Conservation (phyloP, 2,797 vertebrate species). For the Betta splendens region DNA sequence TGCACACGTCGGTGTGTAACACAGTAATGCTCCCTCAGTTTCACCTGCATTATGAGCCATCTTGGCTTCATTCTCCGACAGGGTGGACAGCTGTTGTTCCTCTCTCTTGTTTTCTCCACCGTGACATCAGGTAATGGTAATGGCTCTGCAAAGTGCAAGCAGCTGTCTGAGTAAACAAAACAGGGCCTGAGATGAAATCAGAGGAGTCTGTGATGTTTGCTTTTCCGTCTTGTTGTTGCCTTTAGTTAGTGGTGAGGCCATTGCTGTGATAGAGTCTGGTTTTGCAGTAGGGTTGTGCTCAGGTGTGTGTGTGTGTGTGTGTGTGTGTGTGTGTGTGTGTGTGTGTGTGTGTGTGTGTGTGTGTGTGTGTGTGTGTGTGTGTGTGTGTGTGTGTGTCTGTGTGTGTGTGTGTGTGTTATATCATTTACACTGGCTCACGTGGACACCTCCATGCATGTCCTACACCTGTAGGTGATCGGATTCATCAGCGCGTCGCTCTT, state of each 20-base stretch:
- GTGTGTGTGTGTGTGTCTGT: neutral
- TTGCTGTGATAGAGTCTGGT: conserved; percentile 8
- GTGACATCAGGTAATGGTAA: conserved; percentile 41
- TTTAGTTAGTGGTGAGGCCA: conserved; percentile 10
- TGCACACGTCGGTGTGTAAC: neutral
- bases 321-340: neutral
- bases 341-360: no score
- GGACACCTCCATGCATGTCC: neutral
- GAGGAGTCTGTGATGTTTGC: conserved; percentile 27
- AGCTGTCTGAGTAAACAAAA: conserved; percentile 31
- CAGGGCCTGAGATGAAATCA: conserved; percentile 24
- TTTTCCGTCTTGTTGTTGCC: conserved; percentile 22
- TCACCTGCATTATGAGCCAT: conserved; percentile 20
- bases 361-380: neutral
- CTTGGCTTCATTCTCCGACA: conserved; percentile 20
- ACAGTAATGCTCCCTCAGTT: neutral
- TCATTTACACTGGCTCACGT: neutral
- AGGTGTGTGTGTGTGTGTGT: neutral
- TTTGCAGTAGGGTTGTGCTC: no score
- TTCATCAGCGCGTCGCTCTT: conserved; percentile 36
- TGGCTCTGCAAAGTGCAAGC: conserved; percentile 26
- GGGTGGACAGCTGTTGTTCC: conserved; percentile 26
- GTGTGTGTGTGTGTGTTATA: no score
- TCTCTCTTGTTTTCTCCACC: conserved; percentile 28
- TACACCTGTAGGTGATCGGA: conserved; percentile 3